Conservation (phyloP, 2,113 vertebrate species). For the Corythornis vintsioides region DNA sequence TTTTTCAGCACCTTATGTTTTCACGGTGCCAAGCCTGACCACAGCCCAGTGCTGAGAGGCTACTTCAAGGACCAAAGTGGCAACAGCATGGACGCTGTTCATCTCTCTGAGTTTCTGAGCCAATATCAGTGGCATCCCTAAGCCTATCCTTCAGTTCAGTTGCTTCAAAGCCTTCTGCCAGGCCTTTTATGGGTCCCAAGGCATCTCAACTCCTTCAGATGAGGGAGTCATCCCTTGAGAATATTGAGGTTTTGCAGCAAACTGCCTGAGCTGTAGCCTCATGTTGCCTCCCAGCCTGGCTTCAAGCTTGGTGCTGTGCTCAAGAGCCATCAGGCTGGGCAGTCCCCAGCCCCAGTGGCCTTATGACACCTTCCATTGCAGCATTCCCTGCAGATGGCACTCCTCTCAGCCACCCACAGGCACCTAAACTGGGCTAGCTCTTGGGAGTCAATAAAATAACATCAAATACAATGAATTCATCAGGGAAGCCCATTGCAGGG, state of each 20-base stretch:
- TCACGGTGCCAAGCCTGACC: neutral
- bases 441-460: neutral
- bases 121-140: neutral
- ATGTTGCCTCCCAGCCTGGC: neutral
- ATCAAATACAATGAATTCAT: neutral
- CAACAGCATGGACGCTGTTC: rapidly evolving
- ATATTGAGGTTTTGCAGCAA: neutral
- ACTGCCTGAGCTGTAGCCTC: neutral
- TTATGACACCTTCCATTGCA: neutral
- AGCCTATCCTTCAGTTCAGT: neutral
- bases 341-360: neutral
- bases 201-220: neutral
- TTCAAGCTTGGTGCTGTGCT: neutral
- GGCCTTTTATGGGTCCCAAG: neutral
- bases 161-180: neutral
- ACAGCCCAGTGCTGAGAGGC: neutral
- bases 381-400: neutral
- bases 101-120: neutral
- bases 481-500: neutral
- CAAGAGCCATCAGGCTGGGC: rapidly evolving
- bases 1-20: neutral
- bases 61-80: neutral
- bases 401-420: neutral
- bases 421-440: neutral
- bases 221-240: neutral